Evolutionary conservation across 2,797 vertebrate genomes (phyloP), one percentile per base, ranked within the genome.

Genomic region (Phylloscopus collybita): DNA sequence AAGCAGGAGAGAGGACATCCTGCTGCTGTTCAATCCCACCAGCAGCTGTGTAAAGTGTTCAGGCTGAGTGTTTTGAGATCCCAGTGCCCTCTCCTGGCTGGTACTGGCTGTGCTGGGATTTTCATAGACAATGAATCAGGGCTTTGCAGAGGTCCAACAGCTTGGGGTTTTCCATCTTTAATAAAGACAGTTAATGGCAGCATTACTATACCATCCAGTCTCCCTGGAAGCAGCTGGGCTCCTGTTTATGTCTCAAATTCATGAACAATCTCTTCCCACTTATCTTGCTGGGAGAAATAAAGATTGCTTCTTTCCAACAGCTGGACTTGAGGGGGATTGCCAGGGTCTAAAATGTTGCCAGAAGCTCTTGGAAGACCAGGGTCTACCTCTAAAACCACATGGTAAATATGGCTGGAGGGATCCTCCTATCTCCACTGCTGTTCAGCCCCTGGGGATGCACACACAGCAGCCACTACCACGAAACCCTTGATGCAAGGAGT

Each of bases 391-490:
- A 36, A 49, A 82, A 56, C 22, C 11, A 2, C 11, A 30, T 20
- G 8, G 0, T n/a, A 82, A 82, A 67, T 51, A 44, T 5, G 30
- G 40, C 62, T 88, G 67, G 32, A 51, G 10, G 59, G 49, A 11
- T 84, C 45, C n/a, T 89, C 44, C 36, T 80, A 45, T 71, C 26
- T 38, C 30, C 13, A 3, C 17, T 90, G 50, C 69, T 50, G 29
- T 18, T 75, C 59, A 64, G 26, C 40, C 60, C 36, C 54, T 38
- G 17, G 30, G 47, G 70, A 50, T 16, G 29, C 38, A 64, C 4
- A 6, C 38, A 26, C 0, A 4, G 45, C 56, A 38, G 29, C 26
- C 26, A 12, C 40, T 36, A 22, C 8, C 44, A 72, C 0, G 1
- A 62, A 75, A 72, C 23, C 12, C 53, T 62, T 26, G 8, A 42